Evolutionary conservation across 2,888 invertebrate species (phyloP).

Genomic region (Therioaphis trifolii): DNA sequence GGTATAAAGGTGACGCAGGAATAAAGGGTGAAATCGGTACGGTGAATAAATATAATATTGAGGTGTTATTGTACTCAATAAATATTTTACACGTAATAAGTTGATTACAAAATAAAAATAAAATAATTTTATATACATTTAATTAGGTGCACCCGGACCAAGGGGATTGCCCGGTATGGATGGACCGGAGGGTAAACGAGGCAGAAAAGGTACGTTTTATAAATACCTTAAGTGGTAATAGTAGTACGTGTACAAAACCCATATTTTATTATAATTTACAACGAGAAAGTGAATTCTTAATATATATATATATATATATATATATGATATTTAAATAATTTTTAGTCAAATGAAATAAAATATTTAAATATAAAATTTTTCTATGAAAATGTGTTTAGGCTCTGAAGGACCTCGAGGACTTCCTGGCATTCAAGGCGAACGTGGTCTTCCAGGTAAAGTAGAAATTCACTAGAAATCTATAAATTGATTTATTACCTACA

Average conservation of each 20-base stretch:
- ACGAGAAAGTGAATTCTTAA: too few species aligned
- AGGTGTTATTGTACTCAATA: not conserved
- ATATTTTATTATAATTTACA: too few species aligned
- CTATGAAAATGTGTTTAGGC: conserved; percentile 69
- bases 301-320: too few species aligned
- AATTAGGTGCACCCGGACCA: conserved; percentile 74
- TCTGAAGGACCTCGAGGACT: conserved; percentile 76
- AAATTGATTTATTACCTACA: not conserved
- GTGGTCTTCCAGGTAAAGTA: conserved; percentile 73
- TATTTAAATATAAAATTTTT: too few species aligned
- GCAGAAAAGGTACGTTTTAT: conserved; percentile 77
- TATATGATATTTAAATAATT: too few species aligned
- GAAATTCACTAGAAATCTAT: not conserved
- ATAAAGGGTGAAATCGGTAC: conserved; percentile 78
- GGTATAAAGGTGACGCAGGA: conserved; percentile 83
- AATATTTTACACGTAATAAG: too few species aligned
- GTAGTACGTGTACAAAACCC: too few species aligned
- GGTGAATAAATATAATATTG: not conserved
- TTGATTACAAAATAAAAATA: too few species aligned
- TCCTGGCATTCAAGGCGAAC: conserved; percentile 78
- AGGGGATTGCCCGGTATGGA: conserved; percentile 80
- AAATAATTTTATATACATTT: not conserved
- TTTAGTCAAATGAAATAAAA: too few species aligned
- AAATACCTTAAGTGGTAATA: not conserved
- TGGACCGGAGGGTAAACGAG: conserved; percentile 84